phyloP scores from a whole-genome alignment of 2,797 vertebrate genomes.

The Loriculus beryllinus region DNA sequence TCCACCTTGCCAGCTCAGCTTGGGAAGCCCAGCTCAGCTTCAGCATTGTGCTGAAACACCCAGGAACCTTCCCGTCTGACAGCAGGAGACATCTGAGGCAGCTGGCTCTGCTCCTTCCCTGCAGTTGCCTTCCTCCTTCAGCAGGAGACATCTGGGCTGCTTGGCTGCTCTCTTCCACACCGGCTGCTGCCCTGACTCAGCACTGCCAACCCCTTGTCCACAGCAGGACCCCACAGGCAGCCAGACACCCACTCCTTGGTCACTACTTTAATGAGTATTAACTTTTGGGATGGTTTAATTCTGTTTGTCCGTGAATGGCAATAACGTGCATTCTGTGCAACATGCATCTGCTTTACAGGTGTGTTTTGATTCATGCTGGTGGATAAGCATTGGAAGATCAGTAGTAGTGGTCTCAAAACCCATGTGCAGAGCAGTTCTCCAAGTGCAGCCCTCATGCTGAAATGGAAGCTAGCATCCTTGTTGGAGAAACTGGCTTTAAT shows the following conservation, averaged over 20 bases:
- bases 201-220: not conserved
- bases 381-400: not conserved
- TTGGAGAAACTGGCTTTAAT: not conserved
- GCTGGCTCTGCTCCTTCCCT: not conserved
- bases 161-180: not conserved
- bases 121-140: not conserved
- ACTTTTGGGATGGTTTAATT: not conserved
- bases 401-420: not conserved
- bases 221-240: accelerated
- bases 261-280: not conserved
- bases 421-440: not conserved
- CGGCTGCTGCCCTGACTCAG: not conserved
- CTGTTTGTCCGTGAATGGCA: not conserved
- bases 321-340: accelerated
- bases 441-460: accelerated
- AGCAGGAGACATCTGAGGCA: not conserved
- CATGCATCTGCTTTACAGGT: accelerated
- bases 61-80: not conserved
- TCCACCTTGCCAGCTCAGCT: not conserved
- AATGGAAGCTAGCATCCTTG: not conserved
- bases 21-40: not conserved
- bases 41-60: not conserved
- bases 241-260: not conserved
- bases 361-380: not conserved
- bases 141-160: not conserved